Conservation (phyloP, 2,797 vertebrate genomes). For the Mus minutoides region DNA sequence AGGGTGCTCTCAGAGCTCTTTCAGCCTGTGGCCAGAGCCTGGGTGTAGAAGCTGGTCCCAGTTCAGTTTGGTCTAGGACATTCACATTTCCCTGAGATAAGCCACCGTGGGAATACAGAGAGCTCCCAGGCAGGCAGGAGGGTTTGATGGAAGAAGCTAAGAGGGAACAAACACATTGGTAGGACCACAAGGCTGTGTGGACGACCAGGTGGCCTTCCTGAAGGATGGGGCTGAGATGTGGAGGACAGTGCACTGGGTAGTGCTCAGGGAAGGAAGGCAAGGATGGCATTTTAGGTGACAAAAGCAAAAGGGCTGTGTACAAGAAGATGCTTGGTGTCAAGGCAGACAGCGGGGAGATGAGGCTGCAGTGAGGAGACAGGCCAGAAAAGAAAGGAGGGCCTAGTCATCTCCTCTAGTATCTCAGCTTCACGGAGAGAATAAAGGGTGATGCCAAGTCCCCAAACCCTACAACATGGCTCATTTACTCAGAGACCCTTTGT, state of each 20-base stretch:
- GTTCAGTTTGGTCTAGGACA: background rate
- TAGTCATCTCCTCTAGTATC: background rate
- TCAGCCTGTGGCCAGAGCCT: background rate
- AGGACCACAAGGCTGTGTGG: background rate
- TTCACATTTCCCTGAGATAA: background rate
- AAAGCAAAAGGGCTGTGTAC: background rate
- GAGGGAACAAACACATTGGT: background rate
- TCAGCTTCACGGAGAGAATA: background rate
- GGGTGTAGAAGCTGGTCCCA: background rate
- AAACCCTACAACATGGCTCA: background rate
- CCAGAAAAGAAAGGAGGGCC: background rate
- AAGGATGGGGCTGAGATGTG: background rate
- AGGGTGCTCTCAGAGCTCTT: background rate
- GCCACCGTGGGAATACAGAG: background rate
- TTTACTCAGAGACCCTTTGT: background rate
- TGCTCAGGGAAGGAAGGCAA: background rate
- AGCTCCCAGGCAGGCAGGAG: background rate
- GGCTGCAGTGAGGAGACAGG: background rate
- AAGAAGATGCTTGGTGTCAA: background rate
- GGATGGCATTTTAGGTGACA: background rate
- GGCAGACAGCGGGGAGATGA: background rate
- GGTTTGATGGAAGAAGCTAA: background rate
- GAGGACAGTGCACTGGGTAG: background rate
- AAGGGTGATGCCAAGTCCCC: background rate
- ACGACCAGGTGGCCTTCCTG: constrained; percentile 23